Base-by-base conservation (phyloP, 2,888 invertebrate species). In the Lasioglossum marginatum region DNA sequence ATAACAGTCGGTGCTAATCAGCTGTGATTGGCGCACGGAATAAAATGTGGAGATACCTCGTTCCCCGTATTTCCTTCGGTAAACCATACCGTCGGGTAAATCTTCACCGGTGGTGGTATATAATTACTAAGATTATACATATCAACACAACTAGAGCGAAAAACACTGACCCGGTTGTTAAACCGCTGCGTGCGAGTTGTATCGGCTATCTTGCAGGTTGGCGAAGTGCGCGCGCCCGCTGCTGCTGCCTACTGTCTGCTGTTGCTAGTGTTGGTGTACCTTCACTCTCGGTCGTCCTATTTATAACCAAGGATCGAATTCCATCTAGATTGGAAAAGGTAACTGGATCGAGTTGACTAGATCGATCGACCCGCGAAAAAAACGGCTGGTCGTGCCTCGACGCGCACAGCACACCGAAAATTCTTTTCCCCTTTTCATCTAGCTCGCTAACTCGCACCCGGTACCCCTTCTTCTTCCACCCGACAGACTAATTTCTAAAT, bases 131-230 rank as follows among this genome's bases (percentile, higher is more conserved):
- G 92, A 93, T 93, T 93, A 93, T 92, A 93, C 92, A 93, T 93
- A 93, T 93, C 93, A 92, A 92, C 92, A 89, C 92, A 94, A 93
- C 92, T 93, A 89, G 93, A 93, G 93, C 93, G 93, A 93, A 93
- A 93, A 93, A 92, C 92, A 92, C 90, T 91, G 93, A 92, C 92
- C 92, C 88, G 93, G 88, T 94, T 92, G 93, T 93, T 93, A 93
- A 92, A 87, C 84, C 92, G 82, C 86, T 86, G 91, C 87, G 88
- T 82, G 88, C 78, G 80, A 90, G 85, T 86, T 88, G 82, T 86
- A 90, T 88, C 81, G 79, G 83, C 73, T 86, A 86, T 85, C 81
- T 86, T 14, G 86, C 83, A 73, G 81, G 80, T 80, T 72, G 86
- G 75, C 82, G 79, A 82, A 82, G 80, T 83, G 87, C 82, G 82